These are phyloP conservation scores for Ianthella basta DNA, from an alignment of 37 sponge, comb jelly and placozoan genomes.

Conservation along the genomic window DNA sequence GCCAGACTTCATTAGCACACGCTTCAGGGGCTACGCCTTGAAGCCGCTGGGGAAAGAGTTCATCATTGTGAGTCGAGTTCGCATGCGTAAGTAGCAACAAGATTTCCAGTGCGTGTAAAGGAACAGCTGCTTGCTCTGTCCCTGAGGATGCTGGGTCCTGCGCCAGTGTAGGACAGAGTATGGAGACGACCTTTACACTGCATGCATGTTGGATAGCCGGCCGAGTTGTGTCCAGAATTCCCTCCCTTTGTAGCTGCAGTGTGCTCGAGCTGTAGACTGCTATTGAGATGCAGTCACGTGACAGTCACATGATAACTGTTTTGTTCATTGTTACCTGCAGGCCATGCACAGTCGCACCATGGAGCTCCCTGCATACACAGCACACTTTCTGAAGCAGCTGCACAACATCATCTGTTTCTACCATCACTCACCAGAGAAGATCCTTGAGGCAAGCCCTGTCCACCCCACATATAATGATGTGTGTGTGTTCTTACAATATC, in stretches of 20 bases:
- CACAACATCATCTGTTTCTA: background rate
- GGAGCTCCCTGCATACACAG: slow-evolving; percentile 1
- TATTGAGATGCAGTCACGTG: no score
- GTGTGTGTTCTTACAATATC: background rate
- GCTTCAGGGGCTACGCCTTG: background rate
- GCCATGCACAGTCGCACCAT: background rate
- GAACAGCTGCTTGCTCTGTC: no score
- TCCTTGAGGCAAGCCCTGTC: background rate
- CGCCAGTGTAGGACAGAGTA: no score
- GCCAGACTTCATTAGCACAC: background rate
- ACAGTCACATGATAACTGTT: no score
- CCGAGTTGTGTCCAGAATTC: no score
- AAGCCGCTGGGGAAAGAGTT: background rate
- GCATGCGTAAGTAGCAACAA: no score
- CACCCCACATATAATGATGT: background rate
- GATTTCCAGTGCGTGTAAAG: no score
- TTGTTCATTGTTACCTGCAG: background rate
- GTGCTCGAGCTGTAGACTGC: no score
- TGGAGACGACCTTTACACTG: no score
- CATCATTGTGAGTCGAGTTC: slow-evolving; percentile 9
- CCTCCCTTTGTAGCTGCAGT: no score
- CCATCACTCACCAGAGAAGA: slow-evolving; percentile 19
- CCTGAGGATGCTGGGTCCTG: no score
- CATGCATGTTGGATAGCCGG: no score
- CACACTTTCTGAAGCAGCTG: background rate